Evolutionary conservation across 2,113 vertebrate species (phyloP).

Genomic region (Aegithalos caudatus): DNA sequence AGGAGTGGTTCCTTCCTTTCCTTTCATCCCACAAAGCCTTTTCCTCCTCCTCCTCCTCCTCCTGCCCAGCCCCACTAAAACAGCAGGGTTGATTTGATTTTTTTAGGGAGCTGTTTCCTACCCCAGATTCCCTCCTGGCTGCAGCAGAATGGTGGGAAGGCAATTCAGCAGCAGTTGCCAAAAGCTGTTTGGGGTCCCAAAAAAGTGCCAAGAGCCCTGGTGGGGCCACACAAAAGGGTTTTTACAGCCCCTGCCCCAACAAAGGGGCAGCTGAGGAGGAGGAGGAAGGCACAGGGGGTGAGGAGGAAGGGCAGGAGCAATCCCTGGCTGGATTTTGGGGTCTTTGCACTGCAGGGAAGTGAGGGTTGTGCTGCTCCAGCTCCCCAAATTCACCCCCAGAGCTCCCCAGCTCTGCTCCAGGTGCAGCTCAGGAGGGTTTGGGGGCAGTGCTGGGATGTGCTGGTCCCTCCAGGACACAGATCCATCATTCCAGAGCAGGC

Average conservation of each 20-base stretch:
- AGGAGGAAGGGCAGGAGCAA: background rate
- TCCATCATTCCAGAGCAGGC: background rate
- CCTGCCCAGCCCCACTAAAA: background rate
- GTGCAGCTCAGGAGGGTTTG: fast-evolving
- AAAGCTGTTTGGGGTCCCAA: background rate
- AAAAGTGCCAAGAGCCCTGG: background rate
- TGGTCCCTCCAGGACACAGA: background rate
- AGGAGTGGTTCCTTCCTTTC: background rate
- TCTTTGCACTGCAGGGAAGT: fast-evolving
- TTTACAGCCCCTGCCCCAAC: background rate
- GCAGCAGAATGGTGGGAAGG: background rate
- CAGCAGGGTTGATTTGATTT: background rate
- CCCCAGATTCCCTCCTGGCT: background rate
- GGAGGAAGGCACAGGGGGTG: background rate
- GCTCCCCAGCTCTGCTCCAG: fast-evolving
- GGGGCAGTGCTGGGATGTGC: background rate
- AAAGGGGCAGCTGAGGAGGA: background rate
- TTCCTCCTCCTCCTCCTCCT: background rate
- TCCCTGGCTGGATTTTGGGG: background rate
- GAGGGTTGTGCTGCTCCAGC: background rate
- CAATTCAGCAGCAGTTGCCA: slow-evolving; percentile 16
- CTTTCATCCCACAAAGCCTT: background rate
- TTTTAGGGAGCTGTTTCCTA: background rate
- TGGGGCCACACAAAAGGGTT: background rate
- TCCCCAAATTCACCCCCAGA: background rate